These are phyloP conservation scores for Pangasius mekongensis DNA, from an alignment of 2,797 vertebrate genomes.

Conservation along the genomic window DNA sequence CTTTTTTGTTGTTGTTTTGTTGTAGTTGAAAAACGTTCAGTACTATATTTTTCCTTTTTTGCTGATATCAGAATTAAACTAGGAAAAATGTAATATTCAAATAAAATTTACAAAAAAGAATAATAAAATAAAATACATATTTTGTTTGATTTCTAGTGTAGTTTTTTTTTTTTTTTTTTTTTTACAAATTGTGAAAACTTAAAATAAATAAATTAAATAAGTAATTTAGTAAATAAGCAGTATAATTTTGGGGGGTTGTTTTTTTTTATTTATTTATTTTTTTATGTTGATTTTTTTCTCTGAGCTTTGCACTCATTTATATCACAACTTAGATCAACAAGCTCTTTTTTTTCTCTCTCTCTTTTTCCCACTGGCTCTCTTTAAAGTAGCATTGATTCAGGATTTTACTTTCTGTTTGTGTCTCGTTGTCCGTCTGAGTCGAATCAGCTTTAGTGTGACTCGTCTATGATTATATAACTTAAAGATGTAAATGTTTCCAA, in stretches of 20 bases:
- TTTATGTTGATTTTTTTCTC: neutral
- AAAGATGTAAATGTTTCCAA: neutral
- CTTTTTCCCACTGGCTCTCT: neutral
- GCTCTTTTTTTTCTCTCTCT: neutral
- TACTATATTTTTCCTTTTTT: neutral
- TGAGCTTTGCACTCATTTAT: neutral
- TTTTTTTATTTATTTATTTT: neutral
- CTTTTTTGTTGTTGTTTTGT: neutral
- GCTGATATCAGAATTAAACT: neutral
- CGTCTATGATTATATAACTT: neutral
- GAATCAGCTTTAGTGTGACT: neutral
- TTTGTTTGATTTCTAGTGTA: neutral
- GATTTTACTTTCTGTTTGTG: neutral
- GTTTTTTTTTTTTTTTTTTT: neutral
- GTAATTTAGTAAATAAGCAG: neutral
- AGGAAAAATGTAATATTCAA: neutral
- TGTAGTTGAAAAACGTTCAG: neutral
- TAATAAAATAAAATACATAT: neutral
- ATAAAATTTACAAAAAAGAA: neutral
- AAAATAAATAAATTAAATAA: neutral
- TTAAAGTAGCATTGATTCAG: neutral
- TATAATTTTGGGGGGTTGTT: neutral
- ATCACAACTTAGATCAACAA: neutral
- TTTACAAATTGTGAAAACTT: neutral
- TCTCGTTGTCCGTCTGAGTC: neutral